Conservation (phyloP, 23 tunicate species). For the Styela clava region DNA sequence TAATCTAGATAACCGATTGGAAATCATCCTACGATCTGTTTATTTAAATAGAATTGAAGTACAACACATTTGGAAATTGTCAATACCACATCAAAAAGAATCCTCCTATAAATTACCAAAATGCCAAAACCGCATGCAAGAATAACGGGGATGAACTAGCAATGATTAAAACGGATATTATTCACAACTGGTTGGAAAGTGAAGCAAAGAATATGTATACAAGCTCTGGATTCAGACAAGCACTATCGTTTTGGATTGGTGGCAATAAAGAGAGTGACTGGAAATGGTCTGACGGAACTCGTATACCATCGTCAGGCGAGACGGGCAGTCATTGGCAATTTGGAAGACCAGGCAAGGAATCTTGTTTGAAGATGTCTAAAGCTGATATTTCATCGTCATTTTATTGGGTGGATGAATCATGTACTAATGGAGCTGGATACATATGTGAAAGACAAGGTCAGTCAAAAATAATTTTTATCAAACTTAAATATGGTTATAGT, state of each 20-base stretch:
- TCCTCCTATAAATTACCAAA: neutral
- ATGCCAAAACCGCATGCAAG: neutral
- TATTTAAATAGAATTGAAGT: neutral
- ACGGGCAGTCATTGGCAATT: neutral
- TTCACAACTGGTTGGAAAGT: neutral
- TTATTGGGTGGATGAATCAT: neutral
- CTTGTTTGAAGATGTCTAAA: neutral
- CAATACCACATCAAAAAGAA: neutral
- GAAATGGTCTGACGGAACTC: neutral
- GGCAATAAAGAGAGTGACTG: neutral
- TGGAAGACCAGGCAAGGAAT: neutral
- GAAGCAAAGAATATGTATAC: neutral
- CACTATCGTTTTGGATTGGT: conserved; percentile 10
- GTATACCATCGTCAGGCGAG: neutral
- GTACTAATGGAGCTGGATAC: neutral
- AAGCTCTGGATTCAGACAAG: neutral
- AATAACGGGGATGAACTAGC: neutral
- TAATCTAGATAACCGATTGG: too few relatives aligned
- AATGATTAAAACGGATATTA: neutral
- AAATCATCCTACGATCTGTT: too few relatives aligned
- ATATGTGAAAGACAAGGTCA: conserved; percentile 13
- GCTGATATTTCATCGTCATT: neutral
- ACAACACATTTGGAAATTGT: neutral
- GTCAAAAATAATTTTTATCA: too few relatives aligned
- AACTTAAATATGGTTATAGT: too few relatives aligned